Evolutionary conservation across 2,113 vertebrate genomes (phyloP).

Genomic region (Grammomys surdaster): DNA sequence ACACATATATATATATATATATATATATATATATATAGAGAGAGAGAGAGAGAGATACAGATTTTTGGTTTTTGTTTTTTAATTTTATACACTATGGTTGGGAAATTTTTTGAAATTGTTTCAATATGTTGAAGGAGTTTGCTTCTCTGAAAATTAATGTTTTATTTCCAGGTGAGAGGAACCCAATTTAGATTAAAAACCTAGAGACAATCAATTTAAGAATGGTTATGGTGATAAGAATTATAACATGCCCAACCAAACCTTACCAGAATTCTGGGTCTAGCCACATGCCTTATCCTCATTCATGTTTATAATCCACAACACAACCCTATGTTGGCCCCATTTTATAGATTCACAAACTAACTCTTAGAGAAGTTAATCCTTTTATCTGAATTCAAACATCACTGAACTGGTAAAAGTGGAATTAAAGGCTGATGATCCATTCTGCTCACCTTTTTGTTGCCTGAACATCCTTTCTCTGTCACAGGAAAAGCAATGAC

Average conservation of each 20-base stretch:
- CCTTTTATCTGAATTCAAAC: neutral
- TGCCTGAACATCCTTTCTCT: neutral
- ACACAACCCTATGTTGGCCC: neutral
- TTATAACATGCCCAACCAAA: neutral
- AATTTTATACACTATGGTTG: neutral
- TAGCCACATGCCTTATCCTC: neutral
- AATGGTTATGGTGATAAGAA: neutral
- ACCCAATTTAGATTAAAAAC: conserved; percentile 12
- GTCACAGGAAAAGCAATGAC: neutral
- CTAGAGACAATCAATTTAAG: neutral
- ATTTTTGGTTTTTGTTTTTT: neutral
- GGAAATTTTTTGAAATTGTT: conserved; percentile 41
- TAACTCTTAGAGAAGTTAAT: conserved; percentile 8
- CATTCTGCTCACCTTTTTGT: neutral
- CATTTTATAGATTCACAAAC: conserved; percentile 20
- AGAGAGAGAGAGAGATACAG: neutral
- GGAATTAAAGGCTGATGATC: neutral
- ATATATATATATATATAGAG: too few species aligned
- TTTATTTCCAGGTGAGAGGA: conserved; percentile 16
- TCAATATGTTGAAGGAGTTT: neutral
- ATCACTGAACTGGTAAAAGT: neutral
- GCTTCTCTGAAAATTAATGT: neutral
- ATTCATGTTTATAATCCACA: neutral
- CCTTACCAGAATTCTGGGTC: neutral
- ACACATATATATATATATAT: fast-evolving